Conservation (phyloP, 2,888 invertebrate genomes). For the Poecilus cupreus region DNA sequence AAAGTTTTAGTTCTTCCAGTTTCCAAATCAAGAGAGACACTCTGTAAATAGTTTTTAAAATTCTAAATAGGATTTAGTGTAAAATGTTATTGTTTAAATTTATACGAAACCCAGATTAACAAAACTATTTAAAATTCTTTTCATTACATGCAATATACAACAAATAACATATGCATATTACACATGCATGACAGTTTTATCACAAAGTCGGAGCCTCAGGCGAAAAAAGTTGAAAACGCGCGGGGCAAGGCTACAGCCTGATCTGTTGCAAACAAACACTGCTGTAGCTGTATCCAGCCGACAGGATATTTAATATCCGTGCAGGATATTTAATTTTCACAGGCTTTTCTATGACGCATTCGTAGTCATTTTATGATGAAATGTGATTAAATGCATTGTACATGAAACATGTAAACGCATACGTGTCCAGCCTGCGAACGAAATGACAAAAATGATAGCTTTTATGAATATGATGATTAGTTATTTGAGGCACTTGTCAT, state of each 20-base stretch:
- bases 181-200: slow-evolving; percentile 23
- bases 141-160: background rate
- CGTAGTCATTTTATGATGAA: slow-evolving; percentile 54
- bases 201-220: background rate
- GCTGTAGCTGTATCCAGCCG: slow-evolving; percentile 18
- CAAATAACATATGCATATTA: slow-evolving; percentile 20
- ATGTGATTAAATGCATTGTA: slow-evolving; percentile 57
- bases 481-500: slow-evolving; percentile 1
- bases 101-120: no score
- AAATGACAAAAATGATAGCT: background rate
- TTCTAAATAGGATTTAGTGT: no score
- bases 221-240: slow-evolving; percentile 5
- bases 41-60: no score
- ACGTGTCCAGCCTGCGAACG: background rate
- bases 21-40: no score
- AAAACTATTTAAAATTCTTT: slow-evolving; percentile 25
- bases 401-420: slow-evolving; percentile 42
- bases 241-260: slow-evolving; percentile 9
- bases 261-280: slow-evolving; percentile 43
- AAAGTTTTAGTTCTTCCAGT: no score
- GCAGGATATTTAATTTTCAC: slow-evolving; percentile 59
- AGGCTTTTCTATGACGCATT: slow-evolving; percentile 53
- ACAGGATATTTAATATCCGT: slow-evolving; percentile 59
- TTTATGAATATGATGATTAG: slow-evolving; percentile 20
- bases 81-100: no score